Conservation (phyloP, 2,888 invertebrate species). For the Oligia latruncula region DNA sequence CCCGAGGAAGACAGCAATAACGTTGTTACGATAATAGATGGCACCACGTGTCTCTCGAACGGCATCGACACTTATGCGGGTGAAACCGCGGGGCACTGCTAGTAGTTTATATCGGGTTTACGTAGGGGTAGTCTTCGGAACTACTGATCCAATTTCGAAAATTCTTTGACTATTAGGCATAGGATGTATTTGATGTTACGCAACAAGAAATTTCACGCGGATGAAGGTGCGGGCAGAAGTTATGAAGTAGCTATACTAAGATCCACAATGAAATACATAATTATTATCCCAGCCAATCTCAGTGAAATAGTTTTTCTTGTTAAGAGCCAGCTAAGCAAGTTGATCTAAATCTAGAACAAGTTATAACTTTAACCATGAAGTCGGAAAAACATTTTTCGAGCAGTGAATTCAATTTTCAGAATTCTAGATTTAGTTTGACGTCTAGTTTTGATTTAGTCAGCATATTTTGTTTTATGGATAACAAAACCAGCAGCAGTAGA, state of each 20-base stretch:
- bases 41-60: too few relatives aligned
- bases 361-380: constrained; percentile 38
- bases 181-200: too few relatives aligned
- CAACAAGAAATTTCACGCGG: neutral
- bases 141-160: too few relatives aligned
- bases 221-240: neutral
- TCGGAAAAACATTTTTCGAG: constrained; percentile 21
- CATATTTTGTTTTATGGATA: constrained; percentile 8
- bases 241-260: neutral
- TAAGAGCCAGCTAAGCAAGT: constrained; percentile 14
- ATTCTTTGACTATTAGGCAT: too few relatives aligned
- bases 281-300: constrained; percentile 22
- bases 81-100: too few relatives aligned
- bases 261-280: constrained; percentile 7
- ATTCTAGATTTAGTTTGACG: neutral
- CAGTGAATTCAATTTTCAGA: constrained; percentile 9
- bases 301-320: constrained; percentile 39
- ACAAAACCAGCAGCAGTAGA: neutral
- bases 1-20: too few relatives aligned
- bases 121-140: too few relatives aligned
- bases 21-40: too few relatives aligned
- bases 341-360: constrained; percentile 45
- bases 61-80: too few relatives aligned
- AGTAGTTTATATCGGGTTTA: too few relatives aligned
- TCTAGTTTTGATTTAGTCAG: neutral